phyloP scores from a whole-genome alignment of 2,113 vertebrate species.

The Engystomops pustulosus region DNA sequence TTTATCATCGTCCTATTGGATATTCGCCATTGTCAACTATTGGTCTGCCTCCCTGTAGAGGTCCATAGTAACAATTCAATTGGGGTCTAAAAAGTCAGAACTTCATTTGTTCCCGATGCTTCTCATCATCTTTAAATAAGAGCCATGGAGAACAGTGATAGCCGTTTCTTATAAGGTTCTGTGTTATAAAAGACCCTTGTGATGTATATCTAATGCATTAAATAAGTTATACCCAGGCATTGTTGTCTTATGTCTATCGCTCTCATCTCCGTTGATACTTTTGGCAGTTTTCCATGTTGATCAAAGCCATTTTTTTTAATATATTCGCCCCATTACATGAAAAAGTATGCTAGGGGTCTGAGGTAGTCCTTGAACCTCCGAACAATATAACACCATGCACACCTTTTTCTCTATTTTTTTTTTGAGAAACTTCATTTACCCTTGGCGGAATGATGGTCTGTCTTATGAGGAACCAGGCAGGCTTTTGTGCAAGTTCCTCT shows the following conservation, averaged over 20 bases:
- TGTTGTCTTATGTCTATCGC: constrained; percentile 50
- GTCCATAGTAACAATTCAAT: constrained; percentile 58
- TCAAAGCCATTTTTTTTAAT: constrained; percentile 54
- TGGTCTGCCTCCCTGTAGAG: constrained; percentile 57
- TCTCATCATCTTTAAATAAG: constrained; percentile 60
- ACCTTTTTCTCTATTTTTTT: constrained; percentile 50
- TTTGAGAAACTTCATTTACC: constrained; percentile 46
- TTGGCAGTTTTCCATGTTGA: constrained; percentile 59
- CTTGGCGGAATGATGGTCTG: constrained; percentile 31
- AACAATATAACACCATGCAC: constrained; percentile 60
- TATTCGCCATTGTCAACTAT: constrained; percentile 55
- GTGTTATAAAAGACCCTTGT: constrained; percentile 50
- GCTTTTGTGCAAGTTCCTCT: constrained; percentile 56
- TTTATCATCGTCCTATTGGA: constrained; percentile 52
- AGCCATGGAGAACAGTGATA: constrained; percentile 41
- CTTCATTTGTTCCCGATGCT: constrained; percentile 58
- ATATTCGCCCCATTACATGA: constrained; percentile 56
- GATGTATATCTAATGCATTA: constrained; percentile 54
- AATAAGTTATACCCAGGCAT: constrained; percentile 56
- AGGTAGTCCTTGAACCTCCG: constrained; percentile 55
- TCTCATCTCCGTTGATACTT: constrained; percentile 57
- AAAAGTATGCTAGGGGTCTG: constrained; percentile 50
- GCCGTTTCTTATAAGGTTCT: constrained; percentile 51
- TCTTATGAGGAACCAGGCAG: constrained; percentile 53
- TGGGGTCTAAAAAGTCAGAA: constrained; percentile 59